These are phyloP conservation scores for Naja naja DNA, from an alignment of 2,113 vertebrate species.

Conservation along the genomic window DNA sequence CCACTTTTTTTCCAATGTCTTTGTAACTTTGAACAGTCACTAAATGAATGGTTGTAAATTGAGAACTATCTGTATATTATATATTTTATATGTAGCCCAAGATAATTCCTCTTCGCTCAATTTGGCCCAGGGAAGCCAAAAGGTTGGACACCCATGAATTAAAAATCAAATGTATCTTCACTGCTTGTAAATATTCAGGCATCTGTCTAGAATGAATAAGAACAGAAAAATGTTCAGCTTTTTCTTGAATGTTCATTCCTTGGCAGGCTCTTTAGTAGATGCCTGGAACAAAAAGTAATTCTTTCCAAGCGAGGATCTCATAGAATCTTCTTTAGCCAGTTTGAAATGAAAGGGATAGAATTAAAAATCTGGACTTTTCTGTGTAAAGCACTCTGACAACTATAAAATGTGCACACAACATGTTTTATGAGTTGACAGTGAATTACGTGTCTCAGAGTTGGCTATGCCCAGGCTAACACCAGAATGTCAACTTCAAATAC, in stretches of 20 bases:
- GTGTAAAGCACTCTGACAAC: not conserved
- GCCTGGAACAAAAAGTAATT: not conserved
- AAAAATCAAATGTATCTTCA: not conserved
- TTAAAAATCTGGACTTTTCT: not conserved
- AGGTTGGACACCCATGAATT: not conserved
- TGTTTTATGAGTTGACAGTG: too few relatives aligned
- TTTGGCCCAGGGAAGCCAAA: not conserved
- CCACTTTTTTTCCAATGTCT: not conserved
- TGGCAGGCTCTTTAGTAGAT: not conserved
- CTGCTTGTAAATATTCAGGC: not conserved
- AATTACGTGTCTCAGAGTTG: too few relatives aligned
- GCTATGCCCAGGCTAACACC: too few relatives aligned
- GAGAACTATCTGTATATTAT: not conserved
- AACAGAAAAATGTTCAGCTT: not conserved
- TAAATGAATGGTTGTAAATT: not conserved
- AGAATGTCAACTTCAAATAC: too few relatives aligned
- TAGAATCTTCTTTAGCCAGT: not conserved
- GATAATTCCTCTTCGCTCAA: not conserved
- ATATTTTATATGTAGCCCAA: not conserved
- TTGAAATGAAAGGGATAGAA: not conserved
- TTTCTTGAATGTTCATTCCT: not conserved
- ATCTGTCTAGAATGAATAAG: not conserved
- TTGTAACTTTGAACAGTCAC: not conserved
- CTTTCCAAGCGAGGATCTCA: not conserved
- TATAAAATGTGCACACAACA: too few relatives aligned